phyloP scores from a whole-genome alignment of 2,888 invertebrate genomes.

The Aquatica leii region DNA sequence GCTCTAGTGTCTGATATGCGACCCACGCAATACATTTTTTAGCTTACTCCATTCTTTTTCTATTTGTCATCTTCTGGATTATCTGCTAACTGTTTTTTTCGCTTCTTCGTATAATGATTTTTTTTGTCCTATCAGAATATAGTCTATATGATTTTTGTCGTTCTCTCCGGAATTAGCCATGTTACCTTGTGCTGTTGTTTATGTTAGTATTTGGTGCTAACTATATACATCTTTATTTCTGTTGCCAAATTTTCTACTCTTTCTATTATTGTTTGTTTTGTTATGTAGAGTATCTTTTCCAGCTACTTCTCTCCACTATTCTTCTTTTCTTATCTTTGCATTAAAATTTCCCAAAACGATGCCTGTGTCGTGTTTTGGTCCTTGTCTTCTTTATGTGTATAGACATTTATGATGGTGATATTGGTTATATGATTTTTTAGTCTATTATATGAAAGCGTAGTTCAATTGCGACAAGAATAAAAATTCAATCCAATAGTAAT shows the following conservation, averaged over 20 bases:
- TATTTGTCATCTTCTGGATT: conserved; percentile 11
- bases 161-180: conserved; percentile 14
- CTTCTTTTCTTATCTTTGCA: not conserved
- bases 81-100: conserved; percentile 5
- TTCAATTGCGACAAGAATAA: not conserved
- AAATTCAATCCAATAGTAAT: not conserved
- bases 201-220: conserved; percentile 1
- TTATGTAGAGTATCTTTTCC: conserved; percentile 2
- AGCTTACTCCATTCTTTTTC: conserved; percentile 13
- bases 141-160: conserved; percentile 6
- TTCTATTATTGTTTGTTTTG: conserved; percentile 1
- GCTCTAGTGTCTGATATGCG: not conserved
- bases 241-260: conserved; percentile 1
- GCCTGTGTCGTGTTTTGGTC: not conserved
- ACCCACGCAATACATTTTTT: conserved; percentile 5
- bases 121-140: conserved; percentile 3
- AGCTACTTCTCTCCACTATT: not conserved
- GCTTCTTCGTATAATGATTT: conserved; percentile 12
- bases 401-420: too few relatives aligned
- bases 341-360: not conserved
- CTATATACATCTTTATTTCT: not conserved
- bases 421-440: too few relatives aligned
- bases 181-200: conserved; percentile 6
- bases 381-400: too few relatives aligned
- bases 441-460: too few relatives aligned